phyloP scores from a whole-genome alignment of 2,888 invertebrate genomes.

The Hirtodrosophila confusa region DNA sequence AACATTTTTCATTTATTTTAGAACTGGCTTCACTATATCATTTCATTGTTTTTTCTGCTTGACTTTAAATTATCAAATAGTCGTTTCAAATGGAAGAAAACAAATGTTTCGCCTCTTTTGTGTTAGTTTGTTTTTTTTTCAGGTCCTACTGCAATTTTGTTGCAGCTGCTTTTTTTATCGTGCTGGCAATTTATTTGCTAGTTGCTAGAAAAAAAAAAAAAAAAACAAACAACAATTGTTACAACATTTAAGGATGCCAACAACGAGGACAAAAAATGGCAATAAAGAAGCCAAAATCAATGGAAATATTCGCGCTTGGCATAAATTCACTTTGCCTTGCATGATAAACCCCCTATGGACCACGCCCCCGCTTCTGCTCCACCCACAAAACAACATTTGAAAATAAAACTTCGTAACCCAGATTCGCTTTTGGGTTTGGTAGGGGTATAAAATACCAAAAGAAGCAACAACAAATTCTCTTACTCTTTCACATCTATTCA shows the following conservation, averaged over 20 bases:
- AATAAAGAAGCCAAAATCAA: constrained; percentile 75
- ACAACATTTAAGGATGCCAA: constrained; percentile 61
- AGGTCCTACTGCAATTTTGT: constrained; percentile 22
- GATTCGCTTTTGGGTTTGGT: constrained; percentile 44
- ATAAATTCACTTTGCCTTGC: constrained; percentile 67
- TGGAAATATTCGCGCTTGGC: constrained; percentile 76
- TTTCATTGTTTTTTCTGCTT: constrained; percentile 1
- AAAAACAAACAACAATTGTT: constrained; percentile 34
- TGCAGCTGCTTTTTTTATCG: constrained; percentile 50
- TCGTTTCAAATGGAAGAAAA: constrained; percentile 23
- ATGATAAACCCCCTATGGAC: constrained; percentile 17
- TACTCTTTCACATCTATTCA: constrained; percentile 11
- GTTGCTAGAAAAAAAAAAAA: constrained; percentile 30
- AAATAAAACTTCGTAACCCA: constrained; percentile 73
- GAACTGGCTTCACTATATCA: too few relatives aligned
- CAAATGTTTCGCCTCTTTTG: constrained; percentile 7
- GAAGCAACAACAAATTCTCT: constrained; percentile 4
- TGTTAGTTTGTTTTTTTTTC: constrained; percentile 8
- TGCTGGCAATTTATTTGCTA: constrained; percentile 64
- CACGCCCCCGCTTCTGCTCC: constrained; percentile 8
- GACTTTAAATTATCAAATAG: constrained; percentile 31
- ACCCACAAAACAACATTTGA: constrained; percentile 52
- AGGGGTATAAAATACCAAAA: constrained; percentile 6
- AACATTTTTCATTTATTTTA: too few relatives aligned
- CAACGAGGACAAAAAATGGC: constrained; percentile 44